Percentiles rank a stretch among this genome's conserved stretches.
Conservation (phyloP, 2,888 invertebrate species). For the Erpobdella octoculata region DNA sequence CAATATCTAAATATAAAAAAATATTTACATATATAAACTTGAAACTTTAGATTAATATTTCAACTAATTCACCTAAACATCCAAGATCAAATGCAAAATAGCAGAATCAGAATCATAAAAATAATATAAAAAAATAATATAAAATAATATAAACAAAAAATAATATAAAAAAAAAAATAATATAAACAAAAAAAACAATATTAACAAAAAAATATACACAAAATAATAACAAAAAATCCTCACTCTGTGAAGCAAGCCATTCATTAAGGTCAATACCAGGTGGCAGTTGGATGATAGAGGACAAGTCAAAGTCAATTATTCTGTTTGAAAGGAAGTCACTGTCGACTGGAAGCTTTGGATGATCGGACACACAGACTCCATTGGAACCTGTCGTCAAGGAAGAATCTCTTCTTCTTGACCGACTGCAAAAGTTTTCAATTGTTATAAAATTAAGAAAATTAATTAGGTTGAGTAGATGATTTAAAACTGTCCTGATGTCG, state of each 20-base stretch:
- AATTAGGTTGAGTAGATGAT: not conserved
- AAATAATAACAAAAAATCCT: not conserved
- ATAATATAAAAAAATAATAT: not conserved
- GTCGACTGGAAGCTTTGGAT: not conserved
- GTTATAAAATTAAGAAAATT: not conserved
- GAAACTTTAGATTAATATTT: too few species aligned
- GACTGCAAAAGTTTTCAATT: not conserved
- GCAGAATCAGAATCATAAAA: too few species aligned
- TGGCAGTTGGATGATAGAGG: not conserved
- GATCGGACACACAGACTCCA: not conserved
- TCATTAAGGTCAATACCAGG: conserved; percentile 8
- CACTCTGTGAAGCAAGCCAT: conserved; percentile 24
- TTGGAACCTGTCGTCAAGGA: not conserved
- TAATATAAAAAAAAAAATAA: not conserved
- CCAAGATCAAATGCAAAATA: too few species aligned
- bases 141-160: not conserved
- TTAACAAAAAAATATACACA: not conserved
- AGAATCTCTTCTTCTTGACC: conserved; percentile 5
- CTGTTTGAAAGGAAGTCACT: not conserved
- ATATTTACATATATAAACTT: too few species aligned
- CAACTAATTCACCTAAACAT: too few species aligned
- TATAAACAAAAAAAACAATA: not conserved
- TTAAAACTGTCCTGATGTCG: not conserved
- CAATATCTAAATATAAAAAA: too few species aligned
- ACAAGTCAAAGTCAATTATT: not conserved